These are phyloP conservation scores for Laodelphax striatellus DNA, from an alignment of 1,140 invertebrate genomes.

Conservation along the genomic window DNA sequence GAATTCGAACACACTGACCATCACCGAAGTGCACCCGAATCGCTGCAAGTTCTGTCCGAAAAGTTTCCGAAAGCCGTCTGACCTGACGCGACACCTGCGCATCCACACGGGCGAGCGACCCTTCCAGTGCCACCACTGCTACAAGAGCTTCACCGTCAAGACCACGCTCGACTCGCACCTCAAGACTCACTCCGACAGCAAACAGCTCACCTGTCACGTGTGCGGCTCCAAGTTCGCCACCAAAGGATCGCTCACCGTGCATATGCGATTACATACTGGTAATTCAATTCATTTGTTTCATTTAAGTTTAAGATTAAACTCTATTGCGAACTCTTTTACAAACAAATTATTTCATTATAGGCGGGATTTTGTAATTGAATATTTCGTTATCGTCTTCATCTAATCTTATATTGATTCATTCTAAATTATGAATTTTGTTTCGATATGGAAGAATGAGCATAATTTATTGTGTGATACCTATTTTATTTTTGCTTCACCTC, in stretches of 20 bases:
- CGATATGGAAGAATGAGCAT: too few relatives aligned
- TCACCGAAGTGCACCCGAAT: slow-evolving; percentile 31
- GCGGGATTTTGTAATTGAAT: too few relatives aligned
- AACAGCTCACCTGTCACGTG: slow-evolving; percentile 44
- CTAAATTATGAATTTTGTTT: too few relatives aligned
- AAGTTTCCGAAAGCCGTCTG: slow-evolving; percentile 40
- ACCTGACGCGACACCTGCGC: slow-evolving; percentile 39
- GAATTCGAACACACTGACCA: too few relatives aligned
- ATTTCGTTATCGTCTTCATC: too few relatives aligned
- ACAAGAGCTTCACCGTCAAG: slow-evolving; percentile 53
- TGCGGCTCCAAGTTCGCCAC: slow-evolving; percentile 46
- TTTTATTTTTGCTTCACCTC: too few relatives aligned
- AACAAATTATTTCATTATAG: too few relatives aligned
- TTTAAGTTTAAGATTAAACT: too few relatives aligned
- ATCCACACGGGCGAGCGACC: slow-evolving; percentile 58
- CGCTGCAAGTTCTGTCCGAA: slow-evolving; percentile 43
- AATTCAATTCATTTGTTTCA: slow-evolving; percentile 14
- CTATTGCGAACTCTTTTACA: too few relatives aligned
- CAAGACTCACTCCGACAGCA: slow-evolving; percentile 41
- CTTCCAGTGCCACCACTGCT: slow-evolving; percentile 48
- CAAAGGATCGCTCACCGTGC: slow-evolving; percentile 53
- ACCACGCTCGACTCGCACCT: slow-evolving; percentile 47
- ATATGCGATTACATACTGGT: slow-evolving; percentile 56
- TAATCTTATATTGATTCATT: too few relatives aligned
- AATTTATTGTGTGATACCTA: too few relatives aligned